These are phyloP conservation scores for Sitophilus oryzae DNA, from an alignment of 1,140 invertebrate species.

Conservation along the genomic window DNA sequence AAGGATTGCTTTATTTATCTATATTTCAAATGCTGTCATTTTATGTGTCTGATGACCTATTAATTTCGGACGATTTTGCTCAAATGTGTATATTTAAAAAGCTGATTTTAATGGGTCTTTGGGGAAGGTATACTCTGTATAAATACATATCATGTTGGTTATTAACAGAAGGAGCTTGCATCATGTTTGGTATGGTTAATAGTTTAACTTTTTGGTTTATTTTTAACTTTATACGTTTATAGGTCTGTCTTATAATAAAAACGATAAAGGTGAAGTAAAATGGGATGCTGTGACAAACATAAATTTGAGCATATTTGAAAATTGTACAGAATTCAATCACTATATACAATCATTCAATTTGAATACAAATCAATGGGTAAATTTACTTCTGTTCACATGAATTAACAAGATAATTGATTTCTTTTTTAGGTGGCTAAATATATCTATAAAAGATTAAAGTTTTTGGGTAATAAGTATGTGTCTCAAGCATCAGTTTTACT, in stretches of 20 bases:
- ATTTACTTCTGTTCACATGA: background rate
- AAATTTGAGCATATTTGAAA: conserved; percentile 69
- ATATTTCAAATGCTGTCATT: conserved; percentile 66
- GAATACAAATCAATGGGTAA: conserved; percentile 85
- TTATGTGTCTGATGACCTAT: conserved; percentile 64
- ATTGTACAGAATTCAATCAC: conserved; percentile 71
- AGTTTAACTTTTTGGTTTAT: conserved; percentile 12
- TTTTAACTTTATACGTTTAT: conserved; percentile 21
- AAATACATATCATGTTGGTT: conserved; percentile 93
- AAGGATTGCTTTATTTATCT: conserved; percentile 67
- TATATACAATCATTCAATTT: conserved; percentile 87
- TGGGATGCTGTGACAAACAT: conserved; percentile 90
- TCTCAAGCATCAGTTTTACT: conserved; percentile 76
- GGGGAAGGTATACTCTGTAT: conserved; percentile 77
- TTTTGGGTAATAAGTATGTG: conserved; percentile 76
- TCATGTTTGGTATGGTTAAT: conserved; percentile 52
- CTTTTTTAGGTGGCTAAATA: conserved; percentile 62
- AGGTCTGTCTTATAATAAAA: conserved; percentile 79
- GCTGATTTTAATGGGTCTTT: conserved; percentile 66
- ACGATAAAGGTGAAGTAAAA: conserved; percentile 51
- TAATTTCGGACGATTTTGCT: conserved; percentile 60
- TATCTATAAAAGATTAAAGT: conserved; percentile 86
- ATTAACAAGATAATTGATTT: background rate
- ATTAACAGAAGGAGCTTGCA: conserved; percentile 73
- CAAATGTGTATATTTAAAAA: conserved; percentile 56